Evolutionary conservation across 2,888 invertebrate species (phyloP), one percentile per base, ranked within the genome.

Genomic region (Drosophila macrospina): DNA sequence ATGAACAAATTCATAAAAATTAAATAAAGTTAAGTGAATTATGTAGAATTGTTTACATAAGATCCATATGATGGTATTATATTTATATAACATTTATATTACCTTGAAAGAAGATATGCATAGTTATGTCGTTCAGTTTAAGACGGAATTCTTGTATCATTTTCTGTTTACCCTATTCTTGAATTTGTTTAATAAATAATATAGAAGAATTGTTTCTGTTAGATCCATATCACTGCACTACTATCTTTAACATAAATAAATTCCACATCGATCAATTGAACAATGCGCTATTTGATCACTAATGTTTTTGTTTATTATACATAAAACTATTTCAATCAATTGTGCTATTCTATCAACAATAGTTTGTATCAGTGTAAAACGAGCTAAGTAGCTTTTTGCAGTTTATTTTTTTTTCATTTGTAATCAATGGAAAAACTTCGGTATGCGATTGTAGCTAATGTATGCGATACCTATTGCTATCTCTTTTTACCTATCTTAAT

Each of bases 401-500:
- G 13, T 30, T 30, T n/a, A n/a, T n/a, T n/a, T n/a, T n/a, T n/a
- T n/a, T 39, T 39, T 16, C 47, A 32, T 32, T 39, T 52, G 30
- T 20, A 41, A 15, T 30, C 51, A 24, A 50, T 30, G 39, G 30
- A 50, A 57, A 48, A 32, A 11, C 37, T 20, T n/a, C 4, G 47
- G 47, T 7, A 44, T 28, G 41, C 13, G 54, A 32, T 32, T 16
- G 36, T 10, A 16, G 36, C 36, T n/a, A 44, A 34, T 34, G 24
- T 20, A 48, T n/a, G 1, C 13, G 48, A 48, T n/a, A 36, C 32
- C 7, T 26, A 15, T 15, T 15, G 15, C 45, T 30, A 26, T 47
- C 16, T 47, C 5, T 47, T 32, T 32, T 11, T 7, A 47, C 16
- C 11, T 47, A 32, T 34, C 11, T 34, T 20, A 32, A 20, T 32